Evolutionary conservation across 2,113 vertebrate species (phyloP).

Genomic region (Indri indri): DNA sequence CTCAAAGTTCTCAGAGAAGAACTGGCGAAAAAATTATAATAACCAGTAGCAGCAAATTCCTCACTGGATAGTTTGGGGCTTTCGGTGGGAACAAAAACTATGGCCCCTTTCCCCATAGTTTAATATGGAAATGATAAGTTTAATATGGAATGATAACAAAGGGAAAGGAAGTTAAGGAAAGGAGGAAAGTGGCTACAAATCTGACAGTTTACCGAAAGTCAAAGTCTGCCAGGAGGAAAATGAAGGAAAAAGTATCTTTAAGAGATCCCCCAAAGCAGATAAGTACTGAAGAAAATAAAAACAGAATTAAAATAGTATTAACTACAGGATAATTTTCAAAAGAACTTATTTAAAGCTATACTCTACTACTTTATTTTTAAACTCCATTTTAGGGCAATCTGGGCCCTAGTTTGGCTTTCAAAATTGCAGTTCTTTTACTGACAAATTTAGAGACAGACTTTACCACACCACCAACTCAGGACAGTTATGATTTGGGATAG

Average conservation of each 20-base stretch:
- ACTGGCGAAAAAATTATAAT: not conserved
- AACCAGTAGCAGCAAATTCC: not conserved
- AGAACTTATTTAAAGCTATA: not conserved
- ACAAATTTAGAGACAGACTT: not conserved
- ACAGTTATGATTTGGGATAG: not conserved
- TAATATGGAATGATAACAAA: not conserved
- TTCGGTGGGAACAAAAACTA: not conserved
- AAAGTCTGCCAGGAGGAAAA: not conserved
- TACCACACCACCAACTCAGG: not conserved
- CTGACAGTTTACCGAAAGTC: not conserved
- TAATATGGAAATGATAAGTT: too few species aligned
- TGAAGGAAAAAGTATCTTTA: not conserved
- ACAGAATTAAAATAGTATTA: constrained; percentile 9
- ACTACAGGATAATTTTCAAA: not conserved
- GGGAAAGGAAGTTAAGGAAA: not conserved
- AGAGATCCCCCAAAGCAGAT: not conserved
- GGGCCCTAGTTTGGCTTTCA: not conserved
- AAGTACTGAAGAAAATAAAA: not conserved
- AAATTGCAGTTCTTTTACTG: not conserved
- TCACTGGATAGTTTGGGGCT: not conserved
- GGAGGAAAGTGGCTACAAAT: not conserved
- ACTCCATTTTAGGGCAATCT: not conserved
- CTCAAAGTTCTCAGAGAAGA: not conserved
- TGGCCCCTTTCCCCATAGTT: not conserved
- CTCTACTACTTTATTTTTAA: not conserved